phyloP scores from a whole-genome alignment of 2,888 invertebrate genomes.

The Aphidoletes aphidimyza region DNA sequence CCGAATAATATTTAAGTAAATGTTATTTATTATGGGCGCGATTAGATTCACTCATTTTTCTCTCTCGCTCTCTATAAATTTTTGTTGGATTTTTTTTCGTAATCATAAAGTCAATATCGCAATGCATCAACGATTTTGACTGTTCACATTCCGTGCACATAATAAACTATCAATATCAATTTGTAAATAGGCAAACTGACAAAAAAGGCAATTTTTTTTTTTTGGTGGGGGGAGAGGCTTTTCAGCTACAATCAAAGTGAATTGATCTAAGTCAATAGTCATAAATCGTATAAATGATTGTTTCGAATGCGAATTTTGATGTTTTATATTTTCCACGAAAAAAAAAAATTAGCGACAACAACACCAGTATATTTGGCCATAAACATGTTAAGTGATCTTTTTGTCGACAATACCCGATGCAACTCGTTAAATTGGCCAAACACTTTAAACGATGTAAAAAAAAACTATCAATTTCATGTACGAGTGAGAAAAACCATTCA shows the following conservation, averaged over 20 bases:
- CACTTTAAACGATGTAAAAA: not conserved
- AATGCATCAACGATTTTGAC: not conserved
- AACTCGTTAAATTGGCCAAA: too few relatives aligned
- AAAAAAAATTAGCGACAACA: not conserved
- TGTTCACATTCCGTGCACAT: not conserved
- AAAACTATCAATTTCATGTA: too few relatives aligned
- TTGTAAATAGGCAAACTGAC: slow-evolving; percentile 47
- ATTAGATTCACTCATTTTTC: not conserved
- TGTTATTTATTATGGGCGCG: slow-evolving; percentile 32
- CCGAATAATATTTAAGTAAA: not conserved
- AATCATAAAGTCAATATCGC: not conserved
- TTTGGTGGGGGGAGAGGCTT: too few relatives aligned
- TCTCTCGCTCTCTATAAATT: too few relatives aligned
- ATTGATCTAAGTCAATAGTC: slow-evolving; percentile 11
- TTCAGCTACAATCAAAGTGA: not conserved
- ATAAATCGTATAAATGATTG: not conserved
- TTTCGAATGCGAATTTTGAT: not conserved
- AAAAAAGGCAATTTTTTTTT: not conserved
- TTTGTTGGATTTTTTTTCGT: too few relatives aligned
- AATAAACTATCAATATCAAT: slow-evolving; percentile 51
- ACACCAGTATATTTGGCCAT: not conserved
- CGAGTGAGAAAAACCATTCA: too few relatives aligned
- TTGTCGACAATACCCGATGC: too few relatives aligned
- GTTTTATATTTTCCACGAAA: not conserved
- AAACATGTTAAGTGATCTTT: not conserved